Conservation (phyloP, 2,113 vertebrate species). For the Ciconia maguari region DNA sequence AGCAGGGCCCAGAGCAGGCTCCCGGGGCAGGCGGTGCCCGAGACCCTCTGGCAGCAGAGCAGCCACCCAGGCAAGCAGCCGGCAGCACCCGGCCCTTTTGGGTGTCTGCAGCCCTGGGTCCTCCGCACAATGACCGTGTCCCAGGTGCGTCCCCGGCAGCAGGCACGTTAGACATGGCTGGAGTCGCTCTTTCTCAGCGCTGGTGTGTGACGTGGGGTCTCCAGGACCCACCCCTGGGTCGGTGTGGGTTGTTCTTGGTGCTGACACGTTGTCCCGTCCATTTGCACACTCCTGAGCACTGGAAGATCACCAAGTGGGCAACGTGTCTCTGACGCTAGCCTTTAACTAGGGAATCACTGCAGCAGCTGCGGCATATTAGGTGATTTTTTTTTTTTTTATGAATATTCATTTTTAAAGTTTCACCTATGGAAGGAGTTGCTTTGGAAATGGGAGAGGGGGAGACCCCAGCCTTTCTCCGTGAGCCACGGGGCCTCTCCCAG, state of each 20-base stretch:
- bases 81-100: neutral
- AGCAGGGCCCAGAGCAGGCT: neutral
- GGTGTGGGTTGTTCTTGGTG: neutral
- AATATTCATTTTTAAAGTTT: neutral
- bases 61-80: neutral
- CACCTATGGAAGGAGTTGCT: neutral
- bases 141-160: rapidly evolving
- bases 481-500: neutral
- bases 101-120: neutral
- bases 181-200: neutral
- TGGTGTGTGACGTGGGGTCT: rapidly evolving
- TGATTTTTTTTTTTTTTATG: neutral
- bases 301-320: neutral
- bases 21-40: rapidly evolving
- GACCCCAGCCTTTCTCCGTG: neutral
- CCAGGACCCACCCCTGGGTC: rapidly evolving
- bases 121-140: rapidly evolving
- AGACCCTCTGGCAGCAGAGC: neutral
- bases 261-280: rapidly evolving
- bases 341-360: neutral
- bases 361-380: neutral
- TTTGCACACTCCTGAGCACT: neutral
- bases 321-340: neutral
- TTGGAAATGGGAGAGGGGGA: neutral
- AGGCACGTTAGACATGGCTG: rapidly evolving